phyloP scores from a whole-genome alignment of 2,888 invertebrate genomes.

The Mechanitis messenoides region DNA sequence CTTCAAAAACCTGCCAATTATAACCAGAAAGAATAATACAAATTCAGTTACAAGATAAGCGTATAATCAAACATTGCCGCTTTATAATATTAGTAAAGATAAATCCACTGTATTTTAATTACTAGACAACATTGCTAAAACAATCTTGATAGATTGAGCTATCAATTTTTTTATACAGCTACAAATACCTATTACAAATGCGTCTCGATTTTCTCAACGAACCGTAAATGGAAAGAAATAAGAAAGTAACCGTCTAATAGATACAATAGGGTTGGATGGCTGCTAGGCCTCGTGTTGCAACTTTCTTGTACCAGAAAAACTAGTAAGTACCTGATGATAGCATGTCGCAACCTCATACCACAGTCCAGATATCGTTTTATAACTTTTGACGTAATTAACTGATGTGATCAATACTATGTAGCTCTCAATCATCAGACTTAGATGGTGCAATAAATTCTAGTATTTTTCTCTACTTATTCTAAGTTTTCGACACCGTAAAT shows the following conservation, averaged over 20 bases:
- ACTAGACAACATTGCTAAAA: too few species aligned
- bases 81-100: too few species aligned
- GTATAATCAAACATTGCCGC: too few species aligned
- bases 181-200: conserved; percentile 52
- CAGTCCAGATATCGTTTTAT: conserved; percentile 56
- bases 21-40: too few species aligned
- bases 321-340: conserved; percentile 48
- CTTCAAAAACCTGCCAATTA: too few species aligned
- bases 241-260: conserved; percentile 73
- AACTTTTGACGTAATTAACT: conserved; percentile 54
- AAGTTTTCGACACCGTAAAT: conserved; percentile 57
- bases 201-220: conserved; percentile 67
- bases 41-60: too few species aligned
- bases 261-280: conserved; percentile 71
- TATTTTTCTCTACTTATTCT: conserved; percentile 39
- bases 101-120: not conserved
- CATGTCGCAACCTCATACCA: conserved; percentile 48
- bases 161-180: conserved; percentile 43
- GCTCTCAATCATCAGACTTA: conserved; percentile 45
- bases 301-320: conserved; percentile 68
- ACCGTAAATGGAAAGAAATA: conserved; percentile 72
- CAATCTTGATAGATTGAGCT: not conserved
- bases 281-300: conserved; percentile 57
- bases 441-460: conserved; percentile 45
- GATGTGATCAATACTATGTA: conserved; percentile 45